phyloP scores from a whole-genome alignment of 1,140 invertebrate genomes.

The Whitmania pigra region DNA sequence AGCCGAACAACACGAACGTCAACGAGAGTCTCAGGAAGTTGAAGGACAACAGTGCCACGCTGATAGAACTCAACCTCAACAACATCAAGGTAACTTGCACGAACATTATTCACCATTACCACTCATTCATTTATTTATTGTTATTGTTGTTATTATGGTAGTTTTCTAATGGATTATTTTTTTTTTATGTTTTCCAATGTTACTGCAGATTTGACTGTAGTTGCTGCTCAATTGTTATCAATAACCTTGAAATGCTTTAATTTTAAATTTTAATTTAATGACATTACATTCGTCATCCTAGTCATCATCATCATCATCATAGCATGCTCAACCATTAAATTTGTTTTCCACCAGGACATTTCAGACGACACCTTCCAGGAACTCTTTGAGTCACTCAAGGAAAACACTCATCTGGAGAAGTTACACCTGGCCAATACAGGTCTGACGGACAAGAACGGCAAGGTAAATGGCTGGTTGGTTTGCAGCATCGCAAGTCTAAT shows the following conservation, averaged over 20 bases:
- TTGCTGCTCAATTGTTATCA: too few species aligned
- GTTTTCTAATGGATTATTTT: too few species aligned
- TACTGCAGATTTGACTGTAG: too few species aligned
- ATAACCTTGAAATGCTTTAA: too few species aligned
- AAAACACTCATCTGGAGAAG: conserved; percentile 79
- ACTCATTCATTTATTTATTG: conserved; percentile 4
- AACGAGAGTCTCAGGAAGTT: conserved; percentile 78
- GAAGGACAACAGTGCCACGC: conserved; percentile 66
- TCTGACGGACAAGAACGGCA: conserved; percentile 71
- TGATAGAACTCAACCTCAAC: conserved; percentile 40
- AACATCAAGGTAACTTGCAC: conserved; percentile 37
- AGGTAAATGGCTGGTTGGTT: conserved; percentile 33
- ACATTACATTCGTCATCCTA: too few species aligned
- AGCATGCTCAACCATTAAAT: conserved; percentile 31
- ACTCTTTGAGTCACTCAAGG: conserved; percentile 72
- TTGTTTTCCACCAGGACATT: conserved; percentile 62
- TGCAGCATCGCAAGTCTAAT: not conserved
- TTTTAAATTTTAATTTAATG: too few species aligned
- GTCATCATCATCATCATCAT: too few species aligned
- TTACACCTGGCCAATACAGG: conserved; percentile 85
- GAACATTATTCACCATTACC: not conserved
- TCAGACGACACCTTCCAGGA: conserved; percentile 85
- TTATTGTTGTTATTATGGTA: not conserved
- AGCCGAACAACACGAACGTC: conserved; percentile 82
- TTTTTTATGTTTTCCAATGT: too few species aligned